Conservation (phyloP, 2,888 invertebrate species). For the Drosophila subsilvestris region DNA sequence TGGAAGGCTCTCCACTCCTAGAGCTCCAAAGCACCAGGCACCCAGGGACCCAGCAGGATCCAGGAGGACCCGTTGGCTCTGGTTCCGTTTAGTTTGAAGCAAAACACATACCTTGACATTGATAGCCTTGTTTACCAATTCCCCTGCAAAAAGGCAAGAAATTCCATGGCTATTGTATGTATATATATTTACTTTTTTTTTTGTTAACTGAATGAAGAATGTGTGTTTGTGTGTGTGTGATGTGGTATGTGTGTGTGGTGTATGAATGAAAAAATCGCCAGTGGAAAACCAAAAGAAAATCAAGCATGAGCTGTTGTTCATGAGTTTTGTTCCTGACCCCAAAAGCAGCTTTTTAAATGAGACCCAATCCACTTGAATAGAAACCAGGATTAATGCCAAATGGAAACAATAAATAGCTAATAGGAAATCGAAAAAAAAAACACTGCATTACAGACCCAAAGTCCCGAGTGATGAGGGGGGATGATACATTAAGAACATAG, state of each 20-base stretch:
- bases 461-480: constrained; percentile 16
- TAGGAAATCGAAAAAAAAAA: constrained; percentile 16
- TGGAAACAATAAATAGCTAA: constrained; percentile 20
- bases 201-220: constrained; percentile 68
- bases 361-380: constrained; percentile 13
- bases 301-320: constrained; percentile 28
- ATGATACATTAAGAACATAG: constrained; percentile 39
- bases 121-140: constrained; percentile 98
- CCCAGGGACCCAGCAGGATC: constrained; percentile 14
- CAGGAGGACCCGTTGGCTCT: constrained; percentile 30
- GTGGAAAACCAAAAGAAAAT: constrained; percentile 22
- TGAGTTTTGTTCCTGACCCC: constrained; percentile 14
- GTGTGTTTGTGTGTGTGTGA: constrained; percentile 40
- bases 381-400: constrained; percentile 34
- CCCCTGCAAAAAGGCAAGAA: constrained; percentile 91
- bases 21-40: constrained; percentile 39
- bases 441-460: constrained; percentile 14
- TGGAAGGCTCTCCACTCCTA: constrained; percentile 20
- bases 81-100: constrained; percentile 67
- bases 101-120: constrained; percentile 94
- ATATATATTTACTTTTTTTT: constrained; percentile 63
- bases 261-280: constrained; percentile 27
- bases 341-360: constrained; percentile 1
- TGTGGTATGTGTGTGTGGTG: constrained; percentile 25
- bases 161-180: constrained; percentile 84